These are phyloP conservation scores for Emydocephalus ijimae DNA, from an alignment of 2,113 vertebrate genomes.

Conservation along the genomic window DNA sequence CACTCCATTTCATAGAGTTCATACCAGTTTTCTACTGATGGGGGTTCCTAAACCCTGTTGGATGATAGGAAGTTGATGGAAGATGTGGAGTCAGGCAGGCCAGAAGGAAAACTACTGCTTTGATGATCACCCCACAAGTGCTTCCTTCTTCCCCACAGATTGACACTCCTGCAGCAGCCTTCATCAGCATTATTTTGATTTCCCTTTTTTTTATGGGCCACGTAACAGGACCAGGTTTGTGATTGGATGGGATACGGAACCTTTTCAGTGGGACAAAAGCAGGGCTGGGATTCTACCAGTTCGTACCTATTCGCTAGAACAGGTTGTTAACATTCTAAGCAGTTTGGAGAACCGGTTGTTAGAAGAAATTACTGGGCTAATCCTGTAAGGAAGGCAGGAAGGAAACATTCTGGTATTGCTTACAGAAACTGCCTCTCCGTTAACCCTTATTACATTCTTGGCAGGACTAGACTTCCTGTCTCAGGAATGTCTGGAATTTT, in stretches of 20 bases:
- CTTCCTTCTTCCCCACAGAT: neutral
- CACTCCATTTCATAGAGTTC: neutral
- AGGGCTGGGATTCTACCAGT: too few relatives aligned
- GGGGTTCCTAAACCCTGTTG: neutral
- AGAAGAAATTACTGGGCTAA: too few relatives aligned
- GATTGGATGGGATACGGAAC: neutral
- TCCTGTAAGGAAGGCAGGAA: too few relatives aligned
- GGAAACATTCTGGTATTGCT: too few relatives aligned
- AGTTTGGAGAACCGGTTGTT: too few relatives aligned
- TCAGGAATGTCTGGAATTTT: too few relatives aligned
- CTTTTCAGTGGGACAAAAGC: neutral
- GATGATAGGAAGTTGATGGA: neutral
- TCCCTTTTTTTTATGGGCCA: neutral
- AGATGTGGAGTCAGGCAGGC: neutral
- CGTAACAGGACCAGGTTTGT: neutral
- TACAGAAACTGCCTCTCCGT: too few relatives aligned
- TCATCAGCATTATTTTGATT: neutral
- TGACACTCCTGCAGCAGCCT: rapidly evolving
- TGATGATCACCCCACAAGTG: neutral
- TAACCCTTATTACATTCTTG: too few relatives aligned
- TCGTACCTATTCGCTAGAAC: too few relatives aligned
- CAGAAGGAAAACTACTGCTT: neutral
- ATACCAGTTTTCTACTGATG: neutral
- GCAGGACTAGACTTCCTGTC: too few relatives aligned
- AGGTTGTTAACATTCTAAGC: too few relatives aligned